Evolutionary conservation across 2,113 vertebrate species (phyloP).

Genomic region (Mixornis gularis): DNA sequence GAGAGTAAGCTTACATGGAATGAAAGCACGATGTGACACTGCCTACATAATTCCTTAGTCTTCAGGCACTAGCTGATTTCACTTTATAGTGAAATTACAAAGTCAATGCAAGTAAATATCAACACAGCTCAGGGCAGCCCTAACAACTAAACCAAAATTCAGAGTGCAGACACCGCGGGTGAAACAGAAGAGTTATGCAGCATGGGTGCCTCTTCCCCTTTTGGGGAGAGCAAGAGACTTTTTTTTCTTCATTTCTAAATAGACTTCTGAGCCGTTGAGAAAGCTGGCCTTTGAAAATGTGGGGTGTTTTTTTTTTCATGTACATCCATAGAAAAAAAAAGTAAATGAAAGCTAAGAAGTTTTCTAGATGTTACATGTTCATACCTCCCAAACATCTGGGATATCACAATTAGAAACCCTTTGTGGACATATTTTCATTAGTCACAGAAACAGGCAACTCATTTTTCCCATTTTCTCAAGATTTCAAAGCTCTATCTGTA

Average conservation of each 20-base stretch:
- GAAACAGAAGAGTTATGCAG: not conserved
- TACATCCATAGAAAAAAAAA: not conserved
- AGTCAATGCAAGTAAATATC: not conserved
- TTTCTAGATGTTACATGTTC: not conserved
- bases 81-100: not conserved
- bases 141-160: not conserved
- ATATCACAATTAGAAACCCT: not conserved
- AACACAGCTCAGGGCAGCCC: not conserved
- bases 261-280: not conserved
- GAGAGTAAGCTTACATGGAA: not conserved
- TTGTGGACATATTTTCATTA: not conserved
- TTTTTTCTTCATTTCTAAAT: not conserved
- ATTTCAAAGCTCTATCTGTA: slow-evolving; percentile 12
- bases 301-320: not conserved
- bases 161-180: not conserved
- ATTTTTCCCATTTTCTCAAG: slow-evolving; percentile 20
- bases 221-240: not conserved
- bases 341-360: not conserved
- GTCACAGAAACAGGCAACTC: not conserved
- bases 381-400: not conserved
- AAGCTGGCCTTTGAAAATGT: not conserved
- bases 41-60: not conserved
- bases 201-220: not conserved
- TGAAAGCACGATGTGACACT: not conserved
- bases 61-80: not conserved